Conservation (phyloP, 2,113 vertebrate genomes). For the Irena cyanogastra region DNA sequence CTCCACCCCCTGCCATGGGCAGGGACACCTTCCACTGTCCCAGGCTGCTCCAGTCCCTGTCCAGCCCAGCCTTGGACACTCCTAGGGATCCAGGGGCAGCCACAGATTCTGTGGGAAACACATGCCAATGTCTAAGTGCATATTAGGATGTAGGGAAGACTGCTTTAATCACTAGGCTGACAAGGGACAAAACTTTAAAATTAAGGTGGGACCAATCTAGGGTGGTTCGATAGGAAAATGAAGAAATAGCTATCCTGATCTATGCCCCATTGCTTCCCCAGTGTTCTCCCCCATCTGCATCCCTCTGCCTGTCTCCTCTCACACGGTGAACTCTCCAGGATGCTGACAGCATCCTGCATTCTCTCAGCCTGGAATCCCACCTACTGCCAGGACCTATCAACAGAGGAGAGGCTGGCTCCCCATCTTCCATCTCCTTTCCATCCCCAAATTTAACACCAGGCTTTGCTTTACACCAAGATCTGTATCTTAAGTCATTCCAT, state of each 20-base stretch:
- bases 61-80: background rate
- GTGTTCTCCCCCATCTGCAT: background rate
- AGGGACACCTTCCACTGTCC: background rate
- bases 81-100: background rate
- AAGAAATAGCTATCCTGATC: background rate
- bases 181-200: background rate
- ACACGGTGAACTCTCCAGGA: background rate
- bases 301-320: background rate
- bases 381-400: background rate
- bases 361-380: background rate
- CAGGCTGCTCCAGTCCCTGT: accelerated
- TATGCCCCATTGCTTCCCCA: background rate
- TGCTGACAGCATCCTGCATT: too few species aligned
- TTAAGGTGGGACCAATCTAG: background rate
- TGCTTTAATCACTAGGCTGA: background rate
- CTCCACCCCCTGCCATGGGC: background rate
- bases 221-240: background rate
- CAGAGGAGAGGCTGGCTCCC: background rate
- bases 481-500: background rate
- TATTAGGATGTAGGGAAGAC: background rate
- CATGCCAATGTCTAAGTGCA: background rate
- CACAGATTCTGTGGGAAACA: background rate
- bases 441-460: background rate
- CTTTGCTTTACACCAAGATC: background rate
- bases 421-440: background rate